Evolutionary conservation across 2,797 vertebrate genomes (phyloP), one percentile per base, ranked within the genome.

Genomic region (Fistularia tabacaria): DNA sequence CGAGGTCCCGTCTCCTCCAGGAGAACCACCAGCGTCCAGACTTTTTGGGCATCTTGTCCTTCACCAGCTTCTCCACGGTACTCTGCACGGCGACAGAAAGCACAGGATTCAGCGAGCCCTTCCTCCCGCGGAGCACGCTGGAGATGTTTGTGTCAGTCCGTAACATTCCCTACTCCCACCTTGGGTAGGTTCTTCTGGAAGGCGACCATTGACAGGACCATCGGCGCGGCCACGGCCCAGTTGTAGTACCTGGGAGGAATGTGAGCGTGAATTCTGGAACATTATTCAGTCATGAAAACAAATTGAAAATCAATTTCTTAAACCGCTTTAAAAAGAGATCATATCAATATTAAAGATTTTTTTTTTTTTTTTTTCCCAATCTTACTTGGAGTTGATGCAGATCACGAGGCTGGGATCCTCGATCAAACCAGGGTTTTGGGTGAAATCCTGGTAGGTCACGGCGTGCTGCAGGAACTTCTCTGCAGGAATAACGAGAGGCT

Each of bases 181-280:
- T 94, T 91, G 7, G 97, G 95, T 50, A 98, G 85, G 57, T 87
- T 93, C 75, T 90, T 97, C 81, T 98, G 96, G 81, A 97, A 99
- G 36, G 93, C 88, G 54, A 95, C 93, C 85, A 96, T 88, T 36
- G 93, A 96, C 61, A 99, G 84, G 53, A 99, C 71, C 89, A 99
- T 94, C 5, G 97, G 96, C 60, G 94, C 95, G 60, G 97, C 97
- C 48, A 94, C 94, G 37, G 92, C 94, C 97, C 97, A 99, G 86
- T 91, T 99, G 62, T 98, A 99, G 74, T 96, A 94, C 65, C 97
- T 99, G 73, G 40, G 38, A 65, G 56, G 49, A 12, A 57, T 6
- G 0, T 59, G 3, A 37, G n/a, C 10, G 14, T 10, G n/a, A n/a
- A n/a, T n/a, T n/a, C n/a, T n/a, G n/a, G n/a, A n/a, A n/a, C n/a